Conservation (phyloP, 2,888 invertebrate genomes). For the Scaeva pyrastri region DNA sequence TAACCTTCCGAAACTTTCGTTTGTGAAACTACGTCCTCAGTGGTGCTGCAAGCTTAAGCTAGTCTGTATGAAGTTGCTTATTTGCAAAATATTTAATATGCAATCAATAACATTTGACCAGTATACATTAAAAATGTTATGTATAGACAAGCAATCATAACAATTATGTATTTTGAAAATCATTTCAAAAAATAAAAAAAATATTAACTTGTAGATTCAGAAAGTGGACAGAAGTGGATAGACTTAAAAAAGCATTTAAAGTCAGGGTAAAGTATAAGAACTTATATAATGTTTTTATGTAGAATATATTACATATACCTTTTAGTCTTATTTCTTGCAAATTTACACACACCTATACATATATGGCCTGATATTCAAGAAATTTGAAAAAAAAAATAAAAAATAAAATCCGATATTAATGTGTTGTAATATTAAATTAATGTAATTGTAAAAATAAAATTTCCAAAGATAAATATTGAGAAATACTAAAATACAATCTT, state of each 20-base stretch:
- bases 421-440: constrained; percentile 57
- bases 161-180: neutral
- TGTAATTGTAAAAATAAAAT: constrained; percentile 60
- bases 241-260: constrained; percentile 44
- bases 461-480: constrained; percentile 71
- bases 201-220: neutral
- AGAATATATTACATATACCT: neutral
- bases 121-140: constrained; percentile 22
- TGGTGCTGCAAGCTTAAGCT: constrained; percentile 5
- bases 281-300: constrained; percentile 17
- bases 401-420: constrained; percentile 39
- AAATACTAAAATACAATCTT: neutral
- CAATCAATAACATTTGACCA: constrained; percentile 15
- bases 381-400: constrained; percentile 14
- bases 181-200: neutral
- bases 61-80: neutral
- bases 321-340: constrained; percentile 17
- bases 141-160: neutral
- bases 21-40: neutral
- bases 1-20: neutral
- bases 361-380: constrained; percentile 48
- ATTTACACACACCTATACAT: constrained; percentile 56
- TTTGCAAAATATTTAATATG: constrained; percentile 7
- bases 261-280: constrained; percentile 54
- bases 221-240: neutral